These are phyloP conservation scores for Lacanobia wlatinum DNA, from an alignment of 2,888 invertebrate genomes.

Conservation along the genomic window DNA sequence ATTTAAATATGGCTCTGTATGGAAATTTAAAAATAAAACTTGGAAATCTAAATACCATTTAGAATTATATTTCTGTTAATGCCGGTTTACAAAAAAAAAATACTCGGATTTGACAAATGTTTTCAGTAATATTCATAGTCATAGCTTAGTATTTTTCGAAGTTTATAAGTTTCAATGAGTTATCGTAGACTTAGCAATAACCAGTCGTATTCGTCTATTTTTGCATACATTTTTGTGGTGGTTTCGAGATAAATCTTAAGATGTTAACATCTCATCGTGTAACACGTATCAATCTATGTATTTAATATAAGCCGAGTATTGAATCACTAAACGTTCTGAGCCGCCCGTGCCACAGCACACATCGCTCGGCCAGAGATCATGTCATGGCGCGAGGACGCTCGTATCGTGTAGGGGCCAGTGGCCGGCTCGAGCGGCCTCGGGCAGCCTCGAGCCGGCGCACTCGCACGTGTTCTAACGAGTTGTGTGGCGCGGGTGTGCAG, in stretches of 20 bases:
- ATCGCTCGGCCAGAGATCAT: conserved; percentile 20
- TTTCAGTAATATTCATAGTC: background rate
- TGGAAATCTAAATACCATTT: conserved; percentile 7
- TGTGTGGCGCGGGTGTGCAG: conserved; percentile 65
- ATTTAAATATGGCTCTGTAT: conserved; percentile 5
- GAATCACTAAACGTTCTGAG: background rate
- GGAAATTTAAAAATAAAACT: conserved; percentile 9
- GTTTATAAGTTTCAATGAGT: background rate
- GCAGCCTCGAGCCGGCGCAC: conserved; percentile 36
- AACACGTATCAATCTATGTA: background rate
- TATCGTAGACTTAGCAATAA: background rate
- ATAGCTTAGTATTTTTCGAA: background rate
- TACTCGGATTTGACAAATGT: background rate
- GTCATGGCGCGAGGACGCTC: background rate
- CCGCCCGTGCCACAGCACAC: conserved; percentile 5
- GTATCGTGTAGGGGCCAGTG: conserved; percentile 41
- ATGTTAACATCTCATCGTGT: background rate
- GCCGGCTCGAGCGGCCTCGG: conserved; percentile 37
- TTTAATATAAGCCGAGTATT: conserved; percentile 55
- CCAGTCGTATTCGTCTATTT: background rate
- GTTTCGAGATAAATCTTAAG: background rate
- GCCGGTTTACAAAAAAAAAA: background rate
- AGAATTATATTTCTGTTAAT: background rate
- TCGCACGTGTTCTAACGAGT: conserved; percentile 57
- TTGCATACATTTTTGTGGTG: background rate